Conservation (phyloP, 2,888 invertebrate species). For the Latrodectus elegans region DNA sequence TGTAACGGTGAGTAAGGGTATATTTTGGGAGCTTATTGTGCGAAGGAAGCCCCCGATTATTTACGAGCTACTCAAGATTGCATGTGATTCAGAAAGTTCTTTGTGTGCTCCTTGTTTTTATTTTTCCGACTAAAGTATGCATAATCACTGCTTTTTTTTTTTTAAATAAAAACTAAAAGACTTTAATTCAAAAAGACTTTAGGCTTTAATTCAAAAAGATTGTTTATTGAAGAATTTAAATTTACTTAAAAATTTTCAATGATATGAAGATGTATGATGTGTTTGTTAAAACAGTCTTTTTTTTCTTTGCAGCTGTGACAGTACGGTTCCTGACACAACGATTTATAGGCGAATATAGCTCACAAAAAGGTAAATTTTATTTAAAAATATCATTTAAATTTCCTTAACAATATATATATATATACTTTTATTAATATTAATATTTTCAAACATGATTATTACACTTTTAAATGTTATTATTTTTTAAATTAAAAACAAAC, state of each 20-base stretch:
- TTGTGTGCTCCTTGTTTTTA: too few relatives aligned
- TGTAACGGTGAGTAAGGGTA: neutral
- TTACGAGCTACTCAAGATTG: too few relatives aligned
- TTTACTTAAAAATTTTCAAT: too few relatives aligned
- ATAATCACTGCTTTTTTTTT: too few relatives aligned
- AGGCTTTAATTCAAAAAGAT: too few relatives aligned
- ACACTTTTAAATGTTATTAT: neutral
- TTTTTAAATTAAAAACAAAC: neutral
- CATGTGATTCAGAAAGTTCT: too few relatives aligned
- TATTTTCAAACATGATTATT: neutral
- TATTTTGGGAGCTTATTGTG: neutral
- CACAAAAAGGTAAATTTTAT: constrained; percentile 81
- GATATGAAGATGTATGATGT: too few relatives aligned
- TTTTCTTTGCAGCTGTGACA: constrained; percentile 75
- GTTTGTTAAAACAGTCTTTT: neutral
- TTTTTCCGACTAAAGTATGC: too few relatives aligned
- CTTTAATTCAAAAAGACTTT: too few relatives aligned
- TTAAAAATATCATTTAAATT: neutral
- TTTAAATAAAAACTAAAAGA: too few relatives aligned
- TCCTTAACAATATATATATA: neutral
- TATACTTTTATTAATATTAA: neutral
- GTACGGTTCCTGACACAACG: constrained; percentile 86
- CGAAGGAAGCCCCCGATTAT: too few relatives aligned
- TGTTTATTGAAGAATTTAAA: too few relatives aligned
- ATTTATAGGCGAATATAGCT: constrained; percentile 87